These are phyloP conservation scores for Hypselothyrea guttata DNA, from an alignment of 2,888 invertebrate species.

Conservation along the genomic window DNA sequence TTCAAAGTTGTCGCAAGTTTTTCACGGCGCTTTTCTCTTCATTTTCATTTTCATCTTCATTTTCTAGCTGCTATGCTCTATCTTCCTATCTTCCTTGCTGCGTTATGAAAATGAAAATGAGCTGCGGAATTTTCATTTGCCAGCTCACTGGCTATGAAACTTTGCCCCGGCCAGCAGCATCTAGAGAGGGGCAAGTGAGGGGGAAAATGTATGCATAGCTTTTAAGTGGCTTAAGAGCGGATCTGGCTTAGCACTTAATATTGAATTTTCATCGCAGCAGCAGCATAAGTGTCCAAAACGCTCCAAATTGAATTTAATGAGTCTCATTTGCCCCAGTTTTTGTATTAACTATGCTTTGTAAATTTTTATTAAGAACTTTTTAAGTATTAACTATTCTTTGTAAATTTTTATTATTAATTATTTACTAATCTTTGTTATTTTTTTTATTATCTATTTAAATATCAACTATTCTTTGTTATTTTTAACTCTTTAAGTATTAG, in stretches of 20 bases:
- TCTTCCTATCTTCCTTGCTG: constrained; percentile 1
- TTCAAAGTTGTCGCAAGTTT: constrained; percentile 67
- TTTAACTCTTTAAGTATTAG: too few species aligned
- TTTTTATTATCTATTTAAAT: too few species aligned
- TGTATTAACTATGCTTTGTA: too few species aligned
- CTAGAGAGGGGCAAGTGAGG: background rate
- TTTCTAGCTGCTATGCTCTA: background rate
- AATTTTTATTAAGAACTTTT: too few species aligned
- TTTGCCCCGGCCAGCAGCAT: constrained; percentile 17
- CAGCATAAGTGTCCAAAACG: background rate
- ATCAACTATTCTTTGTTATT: too few species aligned
- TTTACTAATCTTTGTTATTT: too few species aligned
- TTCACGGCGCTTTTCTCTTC: constrained; percentile 4
- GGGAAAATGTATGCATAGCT: constrained; percentile 12
- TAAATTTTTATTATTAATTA: too few species aligned
- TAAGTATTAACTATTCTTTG: too few species aligned
- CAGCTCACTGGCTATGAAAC: constrained; percentile 37
- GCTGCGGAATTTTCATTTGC: constrained; percentile 50
- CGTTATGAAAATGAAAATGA: constrained; percentile 42
- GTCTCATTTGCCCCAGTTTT: too few species aligned
- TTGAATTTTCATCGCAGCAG: constrained; percentile 34
- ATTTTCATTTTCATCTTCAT: background rate
- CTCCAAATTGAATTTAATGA: too few species aligned
- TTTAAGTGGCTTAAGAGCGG: constrained; percentile 40
- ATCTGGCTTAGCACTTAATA: constrained; percentile 34